A percentile compares a stretch with the other conserved stretches of the same genome.
Evolutionary conservation across 2,113 vertebrate genomes (phyloP).

Genomic region (Macheiramphus alcinus): DNA sequence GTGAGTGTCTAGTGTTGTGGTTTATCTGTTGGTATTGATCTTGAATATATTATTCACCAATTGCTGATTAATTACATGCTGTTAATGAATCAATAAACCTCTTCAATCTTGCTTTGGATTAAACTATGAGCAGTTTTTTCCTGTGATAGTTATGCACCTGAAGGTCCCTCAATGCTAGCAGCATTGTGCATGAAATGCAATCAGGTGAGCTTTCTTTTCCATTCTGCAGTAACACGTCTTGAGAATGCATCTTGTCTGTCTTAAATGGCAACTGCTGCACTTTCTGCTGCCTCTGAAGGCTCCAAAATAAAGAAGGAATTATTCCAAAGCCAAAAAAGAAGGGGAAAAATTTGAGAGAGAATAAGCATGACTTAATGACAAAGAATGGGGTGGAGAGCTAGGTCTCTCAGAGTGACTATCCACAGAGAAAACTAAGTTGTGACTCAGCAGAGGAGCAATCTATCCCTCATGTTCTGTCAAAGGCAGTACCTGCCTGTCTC

Average conservation of each 20-base stretch:
- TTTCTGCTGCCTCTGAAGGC: background rate
- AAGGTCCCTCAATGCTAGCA: background rate
- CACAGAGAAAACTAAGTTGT: background rate
- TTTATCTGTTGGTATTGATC: background rate
- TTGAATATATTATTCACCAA: background rate
- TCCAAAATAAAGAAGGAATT: background rate
- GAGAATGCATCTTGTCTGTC: background rate
- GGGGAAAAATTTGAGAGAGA: background rate
- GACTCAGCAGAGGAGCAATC: background rate
- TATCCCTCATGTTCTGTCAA: background rate
- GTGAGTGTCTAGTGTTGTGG: background rate
- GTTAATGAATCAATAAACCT: background rate
- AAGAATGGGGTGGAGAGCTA: accelerated
- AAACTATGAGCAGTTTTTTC: background rate
- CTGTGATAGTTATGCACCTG: background rate
- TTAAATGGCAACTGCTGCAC: background rate
- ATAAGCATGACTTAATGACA: background rate
- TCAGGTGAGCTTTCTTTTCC: background rate
- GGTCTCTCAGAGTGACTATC: background rate
- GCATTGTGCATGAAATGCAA: background rate
- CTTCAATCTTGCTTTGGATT: background rate
- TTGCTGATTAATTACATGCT: background rate
- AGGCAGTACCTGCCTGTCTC: background rate
- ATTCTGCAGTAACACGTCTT: background rate
- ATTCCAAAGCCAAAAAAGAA: background rate